Evolutionary conservation across 2,888 invertebrate genomes (phyloP).

Genomic region (Caradrina clavipalpis): DNA sequence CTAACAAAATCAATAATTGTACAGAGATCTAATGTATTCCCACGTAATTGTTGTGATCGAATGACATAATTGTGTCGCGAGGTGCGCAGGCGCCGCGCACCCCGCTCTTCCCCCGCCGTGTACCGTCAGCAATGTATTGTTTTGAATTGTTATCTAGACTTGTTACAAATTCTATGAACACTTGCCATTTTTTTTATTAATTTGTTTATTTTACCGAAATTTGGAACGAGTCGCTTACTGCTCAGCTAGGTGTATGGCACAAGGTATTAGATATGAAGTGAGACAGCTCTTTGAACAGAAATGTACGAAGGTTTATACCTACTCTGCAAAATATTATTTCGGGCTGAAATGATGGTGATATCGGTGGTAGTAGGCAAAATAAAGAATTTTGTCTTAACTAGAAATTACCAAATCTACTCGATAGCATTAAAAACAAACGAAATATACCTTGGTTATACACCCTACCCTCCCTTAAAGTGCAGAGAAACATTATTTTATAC

Average conservation of each 20-base stretch:
- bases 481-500: not conserved
- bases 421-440: too few relatives aligned
- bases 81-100: conserved; percentile 52
- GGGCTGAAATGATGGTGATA: too few relatives aligned
- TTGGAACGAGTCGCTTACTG: not conserved
- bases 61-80: conserved; percentile 81
- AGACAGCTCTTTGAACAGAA: too few relatives aligned
- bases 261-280: not conserved
- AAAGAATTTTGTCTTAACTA: too few relatives aligned
- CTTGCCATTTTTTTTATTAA: too few relatives aligned
- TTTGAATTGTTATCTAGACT: not conserved
- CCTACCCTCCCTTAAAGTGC: not conserved
- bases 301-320: too few relatives aligned
- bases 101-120: conserved; percentile 28
- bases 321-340: too few relatives aligned
- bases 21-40: conserved; percentile 74
- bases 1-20: conserved; percentile 56
- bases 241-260: not conserved
- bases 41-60: conserved; percentile 80
- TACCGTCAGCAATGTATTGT: conserved; percentile 57
- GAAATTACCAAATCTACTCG: too few relatives aligned
- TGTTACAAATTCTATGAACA: not conserved
- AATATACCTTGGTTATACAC: not conserved
- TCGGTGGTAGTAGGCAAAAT: too few relatives aligned
- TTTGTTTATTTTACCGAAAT: not conserved